These are phyloP conservation scores for Ectemnius lituratus DNA, from an alignment of 2,888 invertebrate genomes.

Conservation along the genomic window DNA sequence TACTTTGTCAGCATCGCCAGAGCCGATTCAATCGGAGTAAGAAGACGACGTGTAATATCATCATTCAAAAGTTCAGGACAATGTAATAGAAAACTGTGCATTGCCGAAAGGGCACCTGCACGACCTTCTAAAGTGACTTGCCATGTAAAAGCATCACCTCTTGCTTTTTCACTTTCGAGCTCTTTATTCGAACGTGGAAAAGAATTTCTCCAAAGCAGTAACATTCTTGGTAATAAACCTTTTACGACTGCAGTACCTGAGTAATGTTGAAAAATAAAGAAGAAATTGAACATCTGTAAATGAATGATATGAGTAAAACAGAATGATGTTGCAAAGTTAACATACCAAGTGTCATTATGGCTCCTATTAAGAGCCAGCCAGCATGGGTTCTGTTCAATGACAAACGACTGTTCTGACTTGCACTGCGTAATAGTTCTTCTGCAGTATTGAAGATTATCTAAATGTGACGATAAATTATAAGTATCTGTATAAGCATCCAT, in stretches of 20 bases:
- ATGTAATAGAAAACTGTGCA: constrained; percentile 94
- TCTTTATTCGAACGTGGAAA: constrained; percentile 98
- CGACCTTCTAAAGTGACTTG: constrained; percentile 97
- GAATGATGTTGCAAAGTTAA: background rate
- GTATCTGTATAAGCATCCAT: background rate
- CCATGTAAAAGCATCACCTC: constrained; percentile 99
- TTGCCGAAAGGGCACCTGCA: constrained; percentile 96
- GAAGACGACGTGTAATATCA: constrained; percentile 92
- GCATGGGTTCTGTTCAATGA: constrained; percentile 97
- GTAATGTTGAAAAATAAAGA: constrained; percentile 21
- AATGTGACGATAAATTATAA: constrained; percentile 13
- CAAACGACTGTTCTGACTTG: constrained; percentile 96
- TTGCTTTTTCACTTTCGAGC: constrained; percentile 96
- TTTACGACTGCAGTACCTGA: constrained; percentile 93
- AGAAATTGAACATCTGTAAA: too few relatives aligned
- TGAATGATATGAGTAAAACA: too few relatives aligned
- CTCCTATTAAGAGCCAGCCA: constrained; percentile 97
- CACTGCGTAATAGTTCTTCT: constrained; percentile 96
- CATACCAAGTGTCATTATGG: constrained; percentile 95
- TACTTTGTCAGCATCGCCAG: constrained; percentile 96
- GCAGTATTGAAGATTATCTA: constrained; percentile 95
- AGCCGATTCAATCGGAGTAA: constrained; percentile 96
- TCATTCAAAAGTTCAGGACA: constrained; percentile 95
- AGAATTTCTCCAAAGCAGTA: constrained; percentile 97
- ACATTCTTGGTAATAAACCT: constrained; percentile 94